Evolutionary conservation across 2,113 vertebrate species (phyloP).

Genomic region (Uropsilus gracilis): DNA sequence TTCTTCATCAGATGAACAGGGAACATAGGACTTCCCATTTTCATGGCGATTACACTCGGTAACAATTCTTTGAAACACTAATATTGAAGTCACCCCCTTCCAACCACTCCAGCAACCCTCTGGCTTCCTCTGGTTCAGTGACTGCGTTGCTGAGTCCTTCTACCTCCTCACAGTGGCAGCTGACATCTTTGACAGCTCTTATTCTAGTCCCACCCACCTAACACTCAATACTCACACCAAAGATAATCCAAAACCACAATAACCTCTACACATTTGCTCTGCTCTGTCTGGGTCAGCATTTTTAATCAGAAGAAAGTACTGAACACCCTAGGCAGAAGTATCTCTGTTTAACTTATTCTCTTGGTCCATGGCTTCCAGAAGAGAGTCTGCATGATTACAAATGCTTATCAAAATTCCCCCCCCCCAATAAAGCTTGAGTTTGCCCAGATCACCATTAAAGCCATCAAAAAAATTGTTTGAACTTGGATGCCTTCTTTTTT

Average conservation of each 20-base stretch:
- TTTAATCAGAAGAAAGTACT: constrained; percentile 49
- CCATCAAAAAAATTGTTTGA: not conserved
- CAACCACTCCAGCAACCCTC: not conserved
- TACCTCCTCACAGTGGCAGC: not conserved
- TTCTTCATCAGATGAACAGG: no score
- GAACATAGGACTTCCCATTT: no score
- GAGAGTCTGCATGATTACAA: not conserved
- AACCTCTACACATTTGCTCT: not conserved
- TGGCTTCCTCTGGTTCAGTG: not conserved
- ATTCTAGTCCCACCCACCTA: not conserved
- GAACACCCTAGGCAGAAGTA: constrained; percentile 20
- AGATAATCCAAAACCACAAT: not conserved
- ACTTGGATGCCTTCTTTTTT: not conserved
- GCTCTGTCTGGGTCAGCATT: not conserved
- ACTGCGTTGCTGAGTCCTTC: not conserved
- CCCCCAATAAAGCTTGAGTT: not conserved
- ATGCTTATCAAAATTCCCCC: not conserved
- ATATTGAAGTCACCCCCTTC: not conserved
- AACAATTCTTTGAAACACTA: not conserved
- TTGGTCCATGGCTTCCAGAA: not conserved
- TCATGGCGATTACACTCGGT: no score
- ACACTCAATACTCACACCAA: not conserved
- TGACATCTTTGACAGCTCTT: not conserved
- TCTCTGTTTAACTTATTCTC: not conserved
- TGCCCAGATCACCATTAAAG: not conserved